phyloP scores from a whole-genome alignment of 2,113 vertebrate genomes.

The Muscicapa adusta region DNA sequence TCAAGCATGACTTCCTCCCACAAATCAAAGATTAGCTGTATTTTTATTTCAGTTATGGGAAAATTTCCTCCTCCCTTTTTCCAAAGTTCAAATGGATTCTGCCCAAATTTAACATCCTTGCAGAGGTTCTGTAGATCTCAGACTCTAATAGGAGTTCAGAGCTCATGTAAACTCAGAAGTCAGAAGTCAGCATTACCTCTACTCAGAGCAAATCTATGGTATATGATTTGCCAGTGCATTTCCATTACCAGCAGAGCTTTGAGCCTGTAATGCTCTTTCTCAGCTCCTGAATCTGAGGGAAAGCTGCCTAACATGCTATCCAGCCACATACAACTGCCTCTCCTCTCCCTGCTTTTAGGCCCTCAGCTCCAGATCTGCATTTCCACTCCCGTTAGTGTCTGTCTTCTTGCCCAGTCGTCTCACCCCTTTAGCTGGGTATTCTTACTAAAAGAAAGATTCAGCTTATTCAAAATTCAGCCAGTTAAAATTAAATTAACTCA shows the following conservation, averaged over 20 bases:
- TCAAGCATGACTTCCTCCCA: neutral
- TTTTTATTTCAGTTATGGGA: neutral
- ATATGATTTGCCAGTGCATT: neutral
- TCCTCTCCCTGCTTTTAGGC: neutral
- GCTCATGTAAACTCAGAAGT: neutral
- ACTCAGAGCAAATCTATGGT: neutral
- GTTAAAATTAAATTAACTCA: neutral
- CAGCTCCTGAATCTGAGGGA: neutral
- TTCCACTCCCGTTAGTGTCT: neutral
- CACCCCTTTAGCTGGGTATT: neutral
- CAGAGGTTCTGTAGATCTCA: neutral
- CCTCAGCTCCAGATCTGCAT: neutral
- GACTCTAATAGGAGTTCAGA: neutral
- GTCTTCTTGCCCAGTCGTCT: neutral
- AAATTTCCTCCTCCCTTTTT: neutral
- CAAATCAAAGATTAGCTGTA: neutral
- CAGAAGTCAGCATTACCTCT: neutral
- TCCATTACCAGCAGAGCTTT: neutral
- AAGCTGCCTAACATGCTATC: neutral
- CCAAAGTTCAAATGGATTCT: neutral
- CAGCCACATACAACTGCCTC: fast-evolving
- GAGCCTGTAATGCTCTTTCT: neutral
- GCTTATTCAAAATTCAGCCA: neutral
- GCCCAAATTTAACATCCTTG: neutral
- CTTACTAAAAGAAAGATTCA: neutral